phyloP scores from a whole-genome alignment of 2,797 vertebrate species.

The Tokudaia muenninki region DNA sequence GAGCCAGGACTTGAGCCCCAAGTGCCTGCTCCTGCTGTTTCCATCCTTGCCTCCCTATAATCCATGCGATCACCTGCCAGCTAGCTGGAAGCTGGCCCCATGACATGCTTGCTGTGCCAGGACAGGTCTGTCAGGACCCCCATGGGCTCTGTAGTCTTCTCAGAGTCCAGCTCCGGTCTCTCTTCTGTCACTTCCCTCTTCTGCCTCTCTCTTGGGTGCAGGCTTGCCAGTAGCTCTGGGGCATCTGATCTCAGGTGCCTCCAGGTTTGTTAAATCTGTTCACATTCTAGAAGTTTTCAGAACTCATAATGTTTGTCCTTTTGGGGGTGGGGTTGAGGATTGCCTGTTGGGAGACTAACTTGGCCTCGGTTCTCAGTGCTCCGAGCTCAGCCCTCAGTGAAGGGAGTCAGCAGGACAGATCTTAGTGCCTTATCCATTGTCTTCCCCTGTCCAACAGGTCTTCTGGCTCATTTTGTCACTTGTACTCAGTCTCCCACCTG shows the following conservation, averaged over 20 bases:
- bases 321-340: background rate
- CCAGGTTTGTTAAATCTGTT: constrained; percentile 1
- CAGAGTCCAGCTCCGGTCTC: background rate
- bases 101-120: background rate
- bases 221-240: background rate
- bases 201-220: background rate
- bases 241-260: background rate
- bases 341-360: background rate
- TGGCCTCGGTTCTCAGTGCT: background rate
- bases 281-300: background rate
- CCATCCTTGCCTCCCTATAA: background rate
- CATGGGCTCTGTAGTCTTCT: background rate
- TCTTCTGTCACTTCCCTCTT: background rate
- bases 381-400: background rate
- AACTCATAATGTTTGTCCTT: background rate
- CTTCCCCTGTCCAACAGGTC: background rate
- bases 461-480: background rate
- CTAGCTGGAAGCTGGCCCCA: background rate
- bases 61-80: background rate
- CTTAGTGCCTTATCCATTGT: constrained; percentile 82
- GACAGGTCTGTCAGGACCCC: background rate
- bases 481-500: background rate
- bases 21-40: constrained; percentile 65
- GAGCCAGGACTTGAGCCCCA: constrained; percentile 33
- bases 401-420: constrained; percentile 66